phyloP scores from a whole-genome alignment of 1,140 invertebrate genomes.

The Parapsyche elsis region DNA sequence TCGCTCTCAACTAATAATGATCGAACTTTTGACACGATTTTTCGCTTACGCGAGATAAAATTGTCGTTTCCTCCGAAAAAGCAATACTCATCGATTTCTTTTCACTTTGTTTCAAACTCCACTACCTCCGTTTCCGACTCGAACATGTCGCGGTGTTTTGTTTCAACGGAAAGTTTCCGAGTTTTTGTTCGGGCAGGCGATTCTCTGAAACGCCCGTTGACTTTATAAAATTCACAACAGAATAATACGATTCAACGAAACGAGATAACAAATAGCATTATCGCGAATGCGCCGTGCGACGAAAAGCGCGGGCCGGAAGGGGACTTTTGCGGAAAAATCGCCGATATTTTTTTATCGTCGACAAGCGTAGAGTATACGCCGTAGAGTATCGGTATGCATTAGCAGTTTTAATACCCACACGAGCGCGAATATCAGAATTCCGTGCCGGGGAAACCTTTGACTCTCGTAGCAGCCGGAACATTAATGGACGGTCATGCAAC shows the following conservation, averaged over 20 bases:
- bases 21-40: slow-evolving; percentile 24
- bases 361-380: not conserved
- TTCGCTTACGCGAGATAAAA: slow-evolving; percentile 27
- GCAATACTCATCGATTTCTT: slow-evolving; percentile 10
- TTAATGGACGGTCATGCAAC: slow-evolving; percentile 31
- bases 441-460: slow-evolving; percentile 30
- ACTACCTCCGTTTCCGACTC: slow-evolving; percentile 2
- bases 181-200: not conserved
- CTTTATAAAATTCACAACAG: not conserved
- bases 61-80: not conserved
- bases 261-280: not conserved
- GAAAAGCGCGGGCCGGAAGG: too few species aligned
- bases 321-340: too few species aligned
- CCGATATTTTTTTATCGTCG: not conserved
- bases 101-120: not conserved
- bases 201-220: not conserved
- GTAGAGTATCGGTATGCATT: slow-evolving; percentile 18
- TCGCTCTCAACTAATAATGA: not conserved
- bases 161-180: not conserved
- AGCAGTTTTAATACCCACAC: slow-evolving; percentile 3
- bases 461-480: not conserved
- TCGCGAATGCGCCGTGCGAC: too few species aligned
- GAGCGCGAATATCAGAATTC: not conserved
- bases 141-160: slow-evolving; percentile 19
- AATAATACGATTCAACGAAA: not conserved